phyloP scores from a whole-genome alignment of 2,113 vertebrate species.

The Oxygymnocypris stewartii region DNA sequence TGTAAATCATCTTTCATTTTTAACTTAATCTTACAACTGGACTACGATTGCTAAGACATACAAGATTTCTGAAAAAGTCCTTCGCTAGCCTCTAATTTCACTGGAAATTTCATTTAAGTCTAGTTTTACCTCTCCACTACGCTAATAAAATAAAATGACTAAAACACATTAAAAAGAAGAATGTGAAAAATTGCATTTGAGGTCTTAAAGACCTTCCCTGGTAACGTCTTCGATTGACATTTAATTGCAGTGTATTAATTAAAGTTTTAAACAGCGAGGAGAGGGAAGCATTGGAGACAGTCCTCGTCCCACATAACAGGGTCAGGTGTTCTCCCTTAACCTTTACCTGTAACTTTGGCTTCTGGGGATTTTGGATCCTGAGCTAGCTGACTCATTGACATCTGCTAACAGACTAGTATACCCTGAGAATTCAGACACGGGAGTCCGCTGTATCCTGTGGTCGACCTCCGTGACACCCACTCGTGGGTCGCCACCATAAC shows the following conservation, averaged over 20 bases:
- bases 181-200: constrained; percentile 92
- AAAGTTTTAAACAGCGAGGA: constrained; percentile 51
- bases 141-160: constrained; percentile 87
- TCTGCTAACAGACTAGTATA: constrained; percentile 99
- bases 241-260: constrained; percentile 96
- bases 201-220: constrained; percentile 96
- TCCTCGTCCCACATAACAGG: constrained; percentile 49
- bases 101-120: constrained; percentile 87
- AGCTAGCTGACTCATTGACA: constrained; percentile 96
- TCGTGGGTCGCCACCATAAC: constrained; percentile 86
- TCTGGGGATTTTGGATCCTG: constrained; percentile 97
- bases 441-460: constrained; percentile 92
- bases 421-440: constrained; percentile 99
- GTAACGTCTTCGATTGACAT: constrained; percentile 93
- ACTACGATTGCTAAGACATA: constrained; percentile 92
- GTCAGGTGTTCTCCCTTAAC: constrained; percentile 62
- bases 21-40: constrained; percentile 84
- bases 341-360: constrained; percentile 99
- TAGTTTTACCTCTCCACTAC: constrained; percentile 84
- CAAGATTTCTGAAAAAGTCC: constrained; percentile 77
- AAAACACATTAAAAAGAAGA: constrained; percentile 80
- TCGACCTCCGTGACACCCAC: constrained; percentile 85
- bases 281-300: constrained; percentile 37
- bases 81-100: constrained; percentile 80
- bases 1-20: constrained; percentile 81